Evolutionary conservation across 2,888 invertebrate species (phyloP).

Genomic region (Standfussiana lucernea): DNA sequence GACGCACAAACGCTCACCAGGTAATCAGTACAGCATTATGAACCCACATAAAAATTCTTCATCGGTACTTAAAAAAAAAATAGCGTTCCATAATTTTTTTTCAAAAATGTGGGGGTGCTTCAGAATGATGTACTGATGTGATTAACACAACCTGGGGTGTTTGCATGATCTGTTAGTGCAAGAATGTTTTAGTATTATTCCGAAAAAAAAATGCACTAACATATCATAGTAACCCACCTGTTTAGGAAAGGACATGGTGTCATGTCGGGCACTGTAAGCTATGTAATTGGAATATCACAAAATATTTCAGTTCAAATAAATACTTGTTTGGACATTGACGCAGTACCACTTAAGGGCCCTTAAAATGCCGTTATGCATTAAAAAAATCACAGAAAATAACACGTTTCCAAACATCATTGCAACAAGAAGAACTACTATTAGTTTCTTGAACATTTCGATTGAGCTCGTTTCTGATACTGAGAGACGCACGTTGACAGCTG

Average conservation of each 20-base stretch:
- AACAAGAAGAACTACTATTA: slow-evolving; percentile 62
- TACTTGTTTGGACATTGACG: background rate
- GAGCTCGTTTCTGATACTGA: background rate
- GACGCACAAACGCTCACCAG: no score
- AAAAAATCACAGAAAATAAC: slow-evolving; percentile 37
- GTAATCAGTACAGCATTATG: no score
- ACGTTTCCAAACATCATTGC: slow-evolving; percentile 69
- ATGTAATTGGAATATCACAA: background rate
- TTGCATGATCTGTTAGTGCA: no score
- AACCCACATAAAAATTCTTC: no score
- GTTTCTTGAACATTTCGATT: slow-evolving; percentile 65
- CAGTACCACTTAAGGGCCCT: background rate
- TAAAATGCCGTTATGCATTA: background rate
- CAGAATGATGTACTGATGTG: no score
- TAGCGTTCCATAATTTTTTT: no score
- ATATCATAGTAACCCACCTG: no score
- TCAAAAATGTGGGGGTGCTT: no score
- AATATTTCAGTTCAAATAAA: background rate
- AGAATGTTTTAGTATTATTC: no score
- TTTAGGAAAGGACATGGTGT: background rate
- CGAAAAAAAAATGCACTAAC: no score
- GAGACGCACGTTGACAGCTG: background rate
- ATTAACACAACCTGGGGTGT: no score
- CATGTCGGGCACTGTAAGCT: background rate
- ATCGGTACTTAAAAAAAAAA: no score